A percentile compares a stretch with the other conserved stretches of the same genome.
phyloP scores from a whole-genome alignment of 2,888 invertebrate species.

The Plagodis dolabraria region DNA sequence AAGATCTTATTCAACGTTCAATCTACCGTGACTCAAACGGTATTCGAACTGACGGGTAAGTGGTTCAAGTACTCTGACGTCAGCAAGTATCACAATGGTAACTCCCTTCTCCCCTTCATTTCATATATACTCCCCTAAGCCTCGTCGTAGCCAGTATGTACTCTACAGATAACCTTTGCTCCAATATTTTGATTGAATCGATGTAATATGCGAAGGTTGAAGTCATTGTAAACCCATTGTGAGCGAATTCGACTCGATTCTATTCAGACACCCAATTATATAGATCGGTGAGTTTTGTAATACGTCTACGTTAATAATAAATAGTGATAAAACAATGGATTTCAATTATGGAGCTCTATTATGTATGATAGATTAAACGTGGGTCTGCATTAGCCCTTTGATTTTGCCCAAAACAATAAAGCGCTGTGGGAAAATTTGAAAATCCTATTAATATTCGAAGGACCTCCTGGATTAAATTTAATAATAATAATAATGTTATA shows the following conservation, averaged over 20 bases:
- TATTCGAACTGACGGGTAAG: conserved; percentile 63
- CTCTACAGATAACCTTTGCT: conserved; percentile 68
- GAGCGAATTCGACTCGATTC: conserved; percentile 49
- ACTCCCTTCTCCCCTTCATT: conserved; percentile 9
- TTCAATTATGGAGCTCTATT: conserved; percentile 25
- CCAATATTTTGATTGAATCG: conserved; percentile 75
- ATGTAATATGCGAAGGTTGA: conserved; percentile 70
- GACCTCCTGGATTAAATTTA: too few relatives aligned
- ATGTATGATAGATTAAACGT: conserved; percentile 9
- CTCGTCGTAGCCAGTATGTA: conserved; percentile 1
- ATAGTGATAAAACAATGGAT: conserved; percentile 33
- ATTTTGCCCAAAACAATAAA: neutral
- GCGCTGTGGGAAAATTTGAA: neutral
- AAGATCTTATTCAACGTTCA: conserved; percentile 59
- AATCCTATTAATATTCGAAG: too few relatives aligned
- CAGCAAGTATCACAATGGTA: conserved; percentile 57
- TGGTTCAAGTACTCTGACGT: conserved; percentile 62
- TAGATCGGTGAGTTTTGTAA: conserved; percentile 57
- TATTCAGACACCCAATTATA: conserved; percentile 62
- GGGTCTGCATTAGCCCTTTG: neutral
- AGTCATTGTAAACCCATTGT: conserved; percentile 64
- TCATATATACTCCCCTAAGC: conserved; percentile 22
- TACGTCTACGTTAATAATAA: conserved; percentile 43
- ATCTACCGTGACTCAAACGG: conserved; percentile 71
- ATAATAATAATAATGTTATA: too few relatives aligned